A percentile compares a stretch with the other conserved stretches of the same genome.
Evolutionary conservation across 2,113 vertebrate species (phyloP).

Genomic region (Semnornis frantzii): DNA sequence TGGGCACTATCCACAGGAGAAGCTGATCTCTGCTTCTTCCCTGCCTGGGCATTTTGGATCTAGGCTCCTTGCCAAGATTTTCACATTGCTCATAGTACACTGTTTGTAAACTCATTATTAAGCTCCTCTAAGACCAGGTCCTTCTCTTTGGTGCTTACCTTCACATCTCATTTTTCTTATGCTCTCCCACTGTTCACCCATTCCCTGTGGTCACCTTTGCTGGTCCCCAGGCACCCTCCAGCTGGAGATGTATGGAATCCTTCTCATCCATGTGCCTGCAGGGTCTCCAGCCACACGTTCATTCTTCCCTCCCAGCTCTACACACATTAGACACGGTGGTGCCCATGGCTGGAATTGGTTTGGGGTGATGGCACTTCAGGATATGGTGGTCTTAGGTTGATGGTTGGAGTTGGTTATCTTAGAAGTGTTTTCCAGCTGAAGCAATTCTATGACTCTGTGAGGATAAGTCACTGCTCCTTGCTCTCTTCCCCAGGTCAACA

Average conservation of each 20-base stretch:
- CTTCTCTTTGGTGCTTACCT: not conserved
- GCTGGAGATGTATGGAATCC: rapidly evolving
- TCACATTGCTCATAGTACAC: not conserved
- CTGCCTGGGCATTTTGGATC: not conserved
- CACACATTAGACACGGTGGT: rapidly evolving
- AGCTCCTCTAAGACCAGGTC: not conserved
- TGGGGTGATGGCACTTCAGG: not conserved
- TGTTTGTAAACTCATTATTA: not conserved
- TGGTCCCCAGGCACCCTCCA: not conserved
- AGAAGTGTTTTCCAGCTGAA: too few relatives aligned
- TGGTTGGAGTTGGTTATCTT: too few relatives aligned
- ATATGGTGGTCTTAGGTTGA: too few relatives aligned
- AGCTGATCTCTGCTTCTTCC: not conserved
- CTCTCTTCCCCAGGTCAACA: slow-evolving; percentile 84
- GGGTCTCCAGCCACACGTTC: not conserved
- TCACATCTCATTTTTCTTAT: not conserved
- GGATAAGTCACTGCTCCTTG: not conserved
- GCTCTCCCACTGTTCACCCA: not conserved
- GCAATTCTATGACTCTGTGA: not conserved
- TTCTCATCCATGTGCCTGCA: not conserved
- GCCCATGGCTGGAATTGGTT: not conserved
- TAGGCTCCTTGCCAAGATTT: not conserved
- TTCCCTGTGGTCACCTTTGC: not conserved
- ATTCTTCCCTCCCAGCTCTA: not conserved
- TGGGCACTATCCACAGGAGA: not conserved